Conservation (phyloP, 1,140 invertebrate genomes). For the Ceratina japonica region DNA sequence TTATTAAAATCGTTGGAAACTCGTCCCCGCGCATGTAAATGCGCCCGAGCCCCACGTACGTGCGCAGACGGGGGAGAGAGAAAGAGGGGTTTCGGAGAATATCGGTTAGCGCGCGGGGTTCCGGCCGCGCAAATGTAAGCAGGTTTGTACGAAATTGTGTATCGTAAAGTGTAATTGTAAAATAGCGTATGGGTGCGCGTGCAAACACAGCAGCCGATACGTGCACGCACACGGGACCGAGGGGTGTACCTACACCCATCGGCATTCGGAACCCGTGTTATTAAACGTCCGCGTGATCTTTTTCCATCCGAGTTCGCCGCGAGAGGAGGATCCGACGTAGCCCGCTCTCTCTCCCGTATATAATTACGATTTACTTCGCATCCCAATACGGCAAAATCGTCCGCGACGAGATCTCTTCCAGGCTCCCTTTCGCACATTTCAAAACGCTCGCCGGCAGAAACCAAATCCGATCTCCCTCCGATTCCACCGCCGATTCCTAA, state of each 20-base stretch:
- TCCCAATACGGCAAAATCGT: constrained; percentile 57
- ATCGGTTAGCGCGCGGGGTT: constrained; percentile 3
- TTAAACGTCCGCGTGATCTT: constrained; percentile 63
- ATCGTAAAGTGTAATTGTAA: constrained; percentile 41
- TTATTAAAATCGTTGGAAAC: constrained; percentile 43
- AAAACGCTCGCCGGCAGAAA: neutral
- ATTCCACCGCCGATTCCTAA: neutral
- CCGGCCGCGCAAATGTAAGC: constrained; percentile 44
- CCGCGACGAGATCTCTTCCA: constrained; percentile 13
- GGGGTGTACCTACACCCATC: constrained; percentile 54
- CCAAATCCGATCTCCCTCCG: constrained; percentile 20
- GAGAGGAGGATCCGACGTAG: constrained; percentile 58
- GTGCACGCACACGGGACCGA: constrained; percentile 27
- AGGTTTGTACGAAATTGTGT: constrained; percentile 46
- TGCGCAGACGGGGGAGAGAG: neutral
- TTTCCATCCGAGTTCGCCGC: constrained; percentile 56
- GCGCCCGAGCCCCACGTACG: constrained; percentile 1
- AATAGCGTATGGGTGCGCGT: constrained; percentile 13
- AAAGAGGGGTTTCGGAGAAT: constrained; percentile 15
- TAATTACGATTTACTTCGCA: constrained; percentile 69
- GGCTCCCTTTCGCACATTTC: constrained; percentile 1
- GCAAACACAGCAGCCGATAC: neutral
- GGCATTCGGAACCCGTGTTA: constrained; percentile 64
- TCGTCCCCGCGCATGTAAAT: constrained; percentile 31
- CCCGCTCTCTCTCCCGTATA: constrained; percentile 59